Percentiles rank a stretch among this genome's conserved stretches.
Evolutionary conservation across 2,888 invertebrate genomes (phyloP).

Genomic region (Cantharis rustica): DNA sequence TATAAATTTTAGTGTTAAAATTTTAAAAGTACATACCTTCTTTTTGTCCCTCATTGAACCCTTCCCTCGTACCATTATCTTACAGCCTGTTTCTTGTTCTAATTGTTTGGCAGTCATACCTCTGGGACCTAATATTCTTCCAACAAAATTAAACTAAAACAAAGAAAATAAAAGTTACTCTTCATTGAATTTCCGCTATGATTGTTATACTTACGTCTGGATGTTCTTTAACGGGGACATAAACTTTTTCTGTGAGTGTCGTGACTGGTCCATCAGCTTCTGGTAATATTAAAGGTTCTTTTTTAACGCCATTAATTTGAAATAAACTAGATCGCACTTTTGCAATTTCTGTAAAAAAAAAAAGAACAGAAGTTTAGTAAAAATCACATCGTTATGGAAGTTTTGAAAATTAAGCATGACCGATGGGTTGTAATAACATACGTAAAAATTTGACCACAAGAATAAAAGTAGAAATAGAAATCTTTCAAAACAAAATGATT

Average conservation of each 20-base stretch:
- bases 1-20: too few species aligned
- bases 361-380: constrained; percentile 35
- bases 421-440: not conserved
- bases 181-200: not conserved
- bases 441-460: not conserved
- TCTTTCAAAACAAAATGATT: not conserved
- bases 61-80: constrained; percentile 99
- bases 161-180: constrained; percentile 14
- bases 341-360: constrained; percentile 88
- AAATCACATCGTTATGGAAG: not conserved
- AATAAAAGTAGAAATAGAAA: not conserved
- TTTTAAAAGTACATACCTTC: constrained; percentile 74
- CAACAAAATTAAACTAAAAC: constrained; percentile 99
- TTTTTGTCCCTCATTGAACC: constrained; percentile 99
- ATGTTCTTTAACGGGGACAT: constrained; percentile 99
- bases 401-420: not conserved
- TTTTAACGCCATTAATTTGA: constrained; percentile 97
- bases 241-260: constrained; percentile 98
- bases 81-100: constrained; percentile 99
- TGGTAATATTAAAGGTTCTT: constrained; percentile 89
- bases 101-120: constrained; percentile 99
- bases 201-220: constrained; percentile 89
- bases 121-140: constrained; percentile 97
- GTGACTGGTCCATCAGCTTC: constrained; percentile 89
- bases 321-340: constrained; percentile 97